Evolutionary conservation across 2,888 invertebrate species (phyloP), one percentile per base, ranked within the genome.

Genomic region (Bembecia ichneumoniformis): DNA sequence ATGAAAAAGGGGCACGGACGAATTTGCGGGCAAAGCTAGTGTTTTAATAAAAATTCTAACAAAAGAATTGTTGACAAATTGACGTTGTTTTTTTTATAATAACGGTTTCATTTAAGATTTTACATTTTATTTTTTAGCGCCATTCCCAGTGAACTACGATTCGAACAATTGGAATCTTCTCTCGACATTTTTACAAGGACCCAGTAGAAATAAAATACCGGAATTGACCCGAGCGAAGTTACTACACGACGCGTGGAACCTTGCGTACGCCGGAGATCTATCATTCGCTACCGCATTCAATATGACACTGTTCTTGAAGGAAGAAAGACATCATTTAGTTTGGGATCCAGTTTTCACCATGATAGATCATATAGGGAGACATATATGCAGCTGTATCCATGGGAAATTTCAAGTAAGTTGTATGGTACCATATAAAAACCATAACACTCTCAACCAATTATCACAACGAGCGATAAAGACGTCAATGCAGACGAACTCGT

Each of bases 291-390:
- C 91, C 0, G 94, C 95, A 0, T 87, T 95, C 16, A 92, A 94
- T 61, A 93, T 95, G 93, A 94, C 94, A 0, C 74, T 93, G 36
- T 94, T 94, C 62, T 77, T 95, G 67, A 91, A 89, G 62, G 83
- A 90, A 46, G 95, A 95, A 72, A 88, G 91, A 28, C 90, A 93
- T 55, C 92, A 93, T 57, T 76, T 94, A 0, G 94, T 94, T 0
- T 95, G 95, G 95, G 92, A 93, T 67, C 93, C 94, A 0, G 91
- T 94, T 7, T 95, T 95, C 63, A 94, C 94, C 2, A 92, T 94
- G 87, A 92, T 95, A 46, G 94, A 95, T 68, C 94, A 94, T 60
- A 89, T 95, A 49, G 93, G 94, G 34, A 87, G 92, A 53, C 93
- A 93, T 58, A 92, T 94, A 88, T 51, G 89, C 50, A 66, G 74